A percentile compares a stretch with the other conserved stretches of the same genome.
These are phyloP conservation scores for Sminthurinus signatus DNA, from an alignment of 1,140 invertebrate genomes.

Conservation along the genomic window DNA sequence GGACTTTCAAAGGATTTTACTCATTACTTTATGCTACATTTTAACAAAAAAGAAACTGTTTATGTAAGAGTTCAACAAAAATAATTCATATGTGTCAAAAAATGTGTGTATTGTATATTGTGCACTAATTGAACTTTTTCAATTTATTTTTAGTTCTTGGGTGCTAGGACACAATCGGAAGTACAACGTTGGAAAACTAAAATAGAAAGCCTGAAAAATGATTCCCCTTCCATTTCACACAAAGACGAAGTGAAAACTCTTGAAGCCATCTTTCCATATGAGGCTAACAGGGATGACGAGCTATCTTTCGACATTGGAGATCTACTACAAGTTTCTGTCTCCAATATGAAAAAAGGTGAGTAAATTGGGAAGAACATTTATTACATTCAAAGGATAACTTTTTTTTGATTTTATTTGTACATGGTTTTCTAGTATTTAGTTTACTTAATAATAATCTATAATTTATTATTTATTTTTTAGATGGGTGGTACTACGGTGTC, in stretches of 20 bases:
- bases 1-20: constrained; percentile 40
- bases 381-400: too few species aligned
- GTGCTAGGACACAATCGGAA: constrained; percentile 36
- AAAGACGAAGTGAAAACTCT: constrained; percentile 18
- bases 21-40: constrained; percentile 40
- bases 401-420: too few species aligned
- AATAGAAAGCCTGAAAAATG: constrained; percentile 23
- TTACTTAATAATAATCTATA: too few species aligned
- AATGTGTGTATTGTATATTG: not conserved
- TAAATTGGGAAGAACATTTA: constrained; percentile 32
- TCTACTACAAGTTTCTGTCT: constrained; percentile 27
- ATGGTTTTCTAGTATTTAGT: too few species aligned
- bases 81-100: too few species aligned
- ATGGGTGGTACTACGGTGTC: not conserved
- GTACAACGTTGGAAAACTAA: constrained; percentile 36
- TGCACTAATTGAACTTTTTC: not conserved
- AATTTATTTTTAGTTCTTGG: constrained; percentile 32
- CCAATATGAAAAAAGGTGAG: constrained; percentile 38
- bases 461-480: too few species aligned
- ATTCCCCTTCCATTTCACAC: not conserved
- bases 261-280: constrained; percentile 35
- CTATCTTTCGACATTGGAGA: constrained; percentile 37
- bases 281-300: constrained; percentile 31
- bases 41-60: constrained; percentile 35
- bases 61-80: constrained; percentile 31